Evolutionary conservation across 2,797 vertebrate genomes (phyloP), one percentile per base, ranked within the genome.

Genomic region (Microctenopoma stevenorrisi): DNA sequence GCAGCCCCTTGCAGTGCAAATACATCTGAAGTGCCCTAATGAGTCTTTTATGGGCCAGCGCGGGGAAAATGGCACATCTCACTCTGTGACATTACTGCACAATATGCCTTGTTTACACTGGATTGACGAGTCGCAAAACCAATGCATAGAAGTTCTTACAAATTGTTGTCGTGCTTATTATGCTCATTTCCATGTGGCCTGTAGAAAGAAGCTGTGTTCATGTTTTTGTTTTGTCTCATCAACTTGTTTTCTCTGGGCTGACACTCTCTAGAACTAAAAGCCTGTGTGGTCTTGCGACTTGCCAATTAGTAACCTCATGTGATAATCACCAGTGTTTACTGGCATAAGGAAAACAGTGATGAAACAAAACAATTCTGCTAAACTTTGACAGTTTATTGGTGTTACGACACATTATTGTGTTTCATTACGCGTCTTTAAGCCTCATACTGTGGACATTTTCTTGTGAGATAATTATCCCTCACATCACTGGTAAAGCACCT

Each of bases 11-110:
- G 76, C 91, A 84, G 90, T 79, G 89, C 89, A 91, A 92, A 93
- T 91, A 92, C 84, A 59, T 89, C 90, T 93, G 90, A 93, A 93
- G 83, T 91, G 89, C 76, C 86, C 91, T 94, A 94, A 94, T 91
- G 92, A 93, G 93, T 82, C 85, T 92, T 92, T 94, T 88, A 93
- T 90, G 85, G 91, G 78, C 89, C 83, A 79, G 84, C 86, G 83
- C 76, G 67, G 78, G 78, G 86, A 91, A 89, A 93, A 91, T 84
- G 86, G 81, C 91, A 88, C 83, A 84, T 91, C 86, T 91, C 86
- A 88, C 83, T 92, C 87, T 63, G 81, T 84, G 89, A 89, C 82
- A 85, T 79, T 81, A 84, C 85, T 69, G 70, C 84, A 85, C 83
- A 86, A 88, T 88, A 64, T 74, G 78, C 60, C 89, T 92, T 94